Evolutionary conservation across 2,113 vertebrate genomes (phyloP), one percentile per base, ranked within the genome.

Genomic region (Irena cyanogastra): DNA sequence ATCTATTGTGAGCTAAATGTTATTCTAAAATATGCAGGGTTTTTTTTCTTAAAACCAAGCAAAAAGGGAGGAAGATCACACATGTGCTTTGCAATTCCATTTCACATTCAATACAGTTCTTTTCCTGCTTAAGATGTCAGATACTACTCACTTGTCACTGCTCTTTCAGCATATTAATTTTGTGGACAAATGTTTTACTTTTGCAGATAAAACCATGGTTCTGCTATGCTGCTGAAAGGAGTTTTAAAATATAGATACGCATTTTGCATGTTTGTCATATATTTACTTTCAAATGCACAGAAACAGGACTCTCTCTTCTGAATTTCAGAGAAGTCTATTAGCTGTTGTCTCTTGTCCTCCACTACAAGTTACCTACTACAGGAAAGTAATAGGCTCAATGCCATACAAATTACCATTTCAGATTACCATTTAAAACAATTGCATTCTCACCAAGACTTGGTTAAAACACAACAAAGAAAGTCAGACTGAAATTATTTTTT

Each of bases 21-120:
- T 44, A 26, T 47, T 65, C 64, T 50, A 69, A 78, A 89, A 69
- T 60, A 72, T 3, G 1, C 12, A 16, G 1, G 0, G 1, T 7
- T 45, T 64, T 37, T 71, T 35, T 59, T 35, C 47, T 66, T 81
- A 31, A 87, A 83, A 75, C 4, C 8, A 57, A 83, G 30, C 2
- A 86, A 72, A 81, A 91, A 27, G 10, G 11, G 31, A 69, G 16
- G 12, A 84, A 82, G 68, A 71, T 39, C 22, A 35, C 10, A 8
- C 24, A 27, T 7, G 3, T 14, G 22, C 8, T 80, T 75, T 57
- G 42, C 16, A 64, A 35, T 52, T 89, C 33, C 49, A 6, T 33
- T 82, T 66, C 26, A 41, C 18, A 45, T 24, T 59, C 69, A 45
- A 16, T 64, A n/a, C 16, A 56, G 19, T 10, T 63, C 18, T 90